phyloP scores from a whole-genome alignment of 2,888 invertebrate genomes.

The Dioctria rufipes region DNA sequence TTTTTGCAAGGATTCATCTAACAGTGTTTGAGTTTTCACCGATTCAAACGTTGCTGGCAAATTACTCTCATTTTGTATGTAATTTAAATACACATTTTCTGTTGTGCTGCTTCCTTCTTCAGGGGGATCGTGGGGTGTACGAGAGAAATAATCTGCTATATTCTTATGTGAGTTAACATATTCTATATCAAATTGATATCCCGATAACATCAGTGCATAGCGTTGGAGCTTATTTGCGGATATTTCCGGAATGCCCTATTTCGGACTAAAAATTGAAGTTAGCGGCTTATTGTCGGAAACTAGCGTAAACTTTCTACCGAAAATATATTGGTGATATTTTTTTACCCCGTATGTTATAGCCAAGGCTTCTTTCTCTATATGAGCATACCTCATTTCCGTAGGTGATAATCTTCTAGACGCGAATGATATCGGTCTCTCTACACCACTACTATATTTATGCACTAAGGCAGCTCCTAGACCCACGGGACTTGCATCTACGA shows the following conservation, averaged over 20 bases:
- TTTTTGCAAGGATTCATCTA: not conserved
- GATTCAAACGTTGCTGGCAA: not conserved
- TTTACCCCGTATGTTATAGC: conserved; percentile 66
- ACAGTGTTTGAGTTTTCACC: not conserved
- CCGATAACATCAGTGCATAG: conserved; percentile 60
- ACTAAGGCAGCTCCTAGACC: not conserved
- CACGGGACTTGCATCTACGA: not conserved
- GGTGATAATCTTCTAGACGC: conserved; percentile 64
- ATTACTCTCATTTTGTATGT: too few relatives aligned
- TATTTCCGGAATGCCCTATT: conserved; percentile 64
- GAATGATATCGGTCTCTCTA: conserved; percentile 67
- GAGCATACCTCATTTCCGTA: conserved; percentile 63
- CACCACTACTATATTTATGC: conserved; percentile 60
- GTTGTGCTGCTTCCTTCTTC: not conserved
- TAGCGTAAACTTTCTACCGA: conserved; percentile 66
- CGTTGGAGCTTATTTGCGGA: conserved; percentile 62
- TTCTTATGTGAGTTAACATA: conserved; percentile 60
- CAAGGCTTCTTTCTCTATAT: conserved; percentile 63
- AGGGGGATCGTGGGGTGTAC: conserved; percentile 51
- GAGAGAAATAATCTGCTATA: conserved; percentile 61
- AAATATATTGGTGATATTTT: conserved; percentile 67
- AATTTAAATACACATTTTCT: not conserved
- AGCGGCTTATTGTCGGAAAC: conserved; percentile 67
- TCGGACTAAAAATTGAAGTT: conserved; percentile 63
- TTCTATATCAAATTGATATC: conserved; percentile 60